Base-by-base conservation (phyloP, 1,140 invertebrate genomes). In the Habropoda laboriosa region DNA sequence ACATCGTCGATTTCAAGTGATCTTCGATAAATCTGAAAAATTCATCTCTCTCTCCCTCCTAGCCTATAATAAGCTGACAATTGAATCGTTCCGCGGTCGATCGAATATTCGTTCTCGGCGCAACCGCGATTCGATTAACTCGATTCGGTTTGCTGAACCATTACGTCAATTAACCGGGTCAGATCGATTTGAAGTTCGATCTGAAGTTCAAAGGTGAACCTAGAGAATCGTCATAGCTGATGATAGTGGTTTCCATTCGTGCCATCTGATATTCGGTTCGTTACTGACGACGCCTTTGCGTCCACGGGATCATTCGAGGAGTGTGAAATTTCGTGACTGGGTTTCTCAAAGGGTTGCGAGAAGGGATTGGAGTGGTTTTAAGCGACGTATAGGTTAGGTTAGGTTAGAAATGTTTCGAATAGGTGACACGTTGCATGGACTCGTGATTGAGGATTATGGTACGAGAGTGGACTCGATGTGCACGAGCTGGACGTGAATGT, bases 191-290 rank as follows among this genome's bases (percentile, higher is more conserved):
- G 35, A n/a, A n/a, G 0, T 32, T 7, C 53, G 18, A 32, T 49
- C 30, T 32, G 35, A 45, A 63, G 76, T 63, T 72, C 76, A 73
- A 40, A 73, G 47, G 42, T 71, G 47, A 53, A 32, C 55, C n/a
- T 35, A 2, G 45, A 47, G 42, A 21, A 27, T 12, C 35, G 57
- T 67, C 24, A 24, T 4, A 49, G 16, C 5, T 35, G 55, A 40
- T 42, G 45, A n/a, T n/a, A n/a, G n/a, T n/a, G 21, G 16, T 32
- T 16, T 58, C 6, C 24, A n/a, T 49, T 40, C 55, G 3, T 21
- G 3, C 16, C 38, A 21, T 32, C n/a, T 27, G 51, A 68, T 76
- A 32, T 6, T 32, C 27, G 18, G 10, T 35, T 30, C 8, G 24
- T 30, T 70, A 70, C 49, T 47, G 51, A 58, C 42, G 3, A 30